Evolutionary conservation across 2,888 invertebrate species (phyloP).

Genomic region (Ophraella communa): DNA sequence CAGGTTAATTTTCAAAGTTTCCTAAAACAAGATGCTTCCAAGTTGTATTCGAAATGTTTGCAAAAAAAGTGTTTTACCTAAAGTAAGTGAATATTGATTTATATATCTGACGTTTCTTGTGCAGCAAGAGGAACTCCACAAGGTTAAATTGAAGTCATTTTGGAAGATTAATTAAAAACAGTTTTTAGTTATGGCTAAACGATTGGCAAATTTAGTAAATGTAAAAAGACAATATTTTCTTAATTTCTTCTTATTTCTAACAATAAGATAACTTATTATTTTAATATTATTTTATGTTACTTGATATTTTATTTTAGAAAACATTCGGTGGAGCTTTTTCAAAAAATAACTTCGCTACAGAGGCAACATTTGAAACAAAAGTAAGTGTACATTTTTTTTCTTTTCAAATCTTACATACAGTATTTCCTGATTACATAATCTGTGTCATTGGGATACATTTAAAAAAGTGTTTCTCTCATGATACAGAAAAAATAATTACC

Average conservation of each 20-base stretch:
- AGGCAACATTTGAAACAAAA: conserved; percentile 69
- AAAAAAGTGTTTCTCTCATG: too few species aligned
- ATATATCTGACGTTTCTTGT: conserved; percentile 30
- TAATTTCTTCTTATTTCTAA: conserved; percentile 15
- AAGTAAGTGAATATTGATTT: conserved; percentile 57
- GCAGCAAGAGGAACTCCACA: conserved; percentile 29
- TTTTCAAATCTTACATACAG: neutral
- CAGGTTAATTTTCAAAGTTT: neutral
- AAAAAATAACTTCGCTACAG: conserved; percentile 63
- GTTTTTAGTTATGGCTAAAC: conserved; percentile 43
- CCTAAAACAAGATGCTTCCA: conserved; percentile 57
- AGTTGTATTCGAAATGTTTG: conserved; percentile 57
- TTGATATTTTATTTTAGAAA: conserved; percentile 53
- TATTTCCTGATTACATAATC: neutral
- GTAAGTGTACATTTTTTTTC: conserved; percentile 49
- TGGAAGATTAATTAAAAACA: conserved; percentile 18
- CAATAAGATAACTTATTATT: neutral
- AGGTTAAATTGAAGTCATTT: conserved; percentile 50
- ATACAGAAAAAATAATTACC: too few species aligned
- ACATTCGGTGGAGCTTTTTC: conserved; percentile 50
- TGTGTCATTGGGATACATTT: neutral
- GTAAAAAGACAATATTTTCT: conserved; percentile 36
- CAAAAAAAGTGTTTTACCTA: conserved; percentile 56
- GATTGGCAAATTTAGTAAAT: conserved; percentile 42
- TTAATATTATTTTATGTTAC: too few species aligned